These are phyloP conservation scores for Oncopeltus fasciatus DNA, from an alignment of 1,140 invertebrate genomes.

Conservation along the genomic window DNA sequence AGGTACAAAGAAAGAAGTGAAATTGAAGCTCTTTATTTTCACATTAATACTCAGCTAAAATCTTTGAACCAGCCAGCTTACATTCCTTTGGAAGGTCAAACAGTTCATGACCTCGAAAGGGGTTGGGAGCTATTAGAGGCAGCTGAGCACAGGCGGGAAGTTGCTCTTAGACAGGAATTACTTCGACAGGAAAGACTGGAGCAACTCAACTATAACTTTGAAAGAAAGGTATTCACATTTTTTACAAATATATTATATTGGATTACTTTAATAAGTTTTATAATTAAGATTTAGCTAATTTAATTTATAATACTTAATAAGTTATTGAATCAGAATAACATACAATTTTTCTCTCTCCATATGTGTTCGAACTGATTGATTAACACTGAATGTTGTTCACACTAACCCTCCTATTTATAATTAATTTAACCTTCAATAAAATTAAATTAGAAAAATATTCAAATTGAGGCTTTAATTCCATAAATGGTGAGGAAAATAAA, in stretches of 20 bases:
- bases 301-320: too few species aligned
- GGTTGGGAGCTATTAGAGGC: constrained; percentile 86
- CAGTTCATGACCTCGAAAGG: constrained; percentile 82
- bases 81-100: constrained; percentile 76
- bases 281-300: not conserved
- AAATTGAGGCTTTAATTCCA: too few species aligned
- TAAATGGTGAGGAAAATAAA: too few species aligned
- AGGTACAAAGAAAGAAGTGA: constrained; percentile 92
- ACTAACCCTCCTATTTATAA: too few species aligned
- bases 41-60: constrained; percentile 91
- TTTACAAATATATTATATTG: not conserved
- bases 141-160: constrained; percentile 86
- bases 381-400: too few species aligned
- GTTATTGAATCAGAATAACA: too few species aligned
- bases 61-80: constrained; percentile 82
- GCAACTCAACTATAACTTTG: constrained; percentile 90
- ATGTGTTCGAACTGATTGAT: too few species aligned
- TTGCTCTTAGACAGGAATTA: constrained; percentile 80
- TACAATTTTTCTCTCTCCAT: too few species aligned
- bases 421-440: too few species aligned
- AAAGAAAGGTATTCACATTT: constrained; percentile 58
- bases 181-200: constrained; percentile 85
- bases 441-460: too few species aligned
- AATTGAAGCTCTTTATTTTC: constrained; percentile 91
- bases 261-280: not conserved